phyloP scores from a whole-genome alignment of 1,140 invertebrate genomes.

The Camponotus vicinus region DNA sequence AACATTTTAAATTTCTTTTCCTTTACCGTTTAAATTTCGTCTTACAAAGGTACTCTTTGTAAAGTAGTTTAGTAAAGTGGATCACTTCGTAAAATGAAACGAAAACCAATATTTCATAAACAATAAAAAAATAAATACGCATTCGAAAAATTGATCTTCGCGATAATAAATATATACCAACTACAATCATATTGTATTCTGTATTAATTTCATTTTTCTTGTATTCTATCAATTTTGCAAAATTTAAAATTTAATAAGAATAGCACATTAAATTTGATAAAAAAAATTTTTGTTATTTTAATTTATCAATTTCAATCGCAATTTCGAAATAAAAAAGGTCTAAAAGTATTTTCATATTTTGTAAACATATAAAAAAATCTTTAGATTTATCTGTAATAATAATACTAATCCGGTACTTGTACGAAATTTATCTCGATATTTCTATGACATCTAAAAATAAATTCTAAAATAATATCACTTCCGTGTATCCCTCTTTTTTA shows the following conservation, averaged over 20 bases:
- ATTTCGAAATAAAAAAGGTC: no score
- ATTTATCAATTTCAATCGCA: no score
- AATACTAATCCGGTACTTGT: not conserved
- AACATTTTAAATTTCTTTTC: not conserved
- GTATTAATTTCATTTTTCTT: no score
- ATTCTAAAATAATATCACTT: not conserved
- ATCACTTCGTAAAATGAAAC: conserved; percentile 39
- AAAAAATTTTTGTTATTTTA: no score
- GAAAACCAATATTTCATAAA: conserved; percentile 63
- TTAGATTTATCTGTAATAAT: no score
- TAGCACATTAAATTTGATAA: no score
- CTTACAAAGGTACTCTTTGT: conserved; percentile 1
- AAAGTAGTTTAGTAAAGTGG: conserved; percentile 52
- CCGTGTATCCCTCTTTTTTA: not conserved
- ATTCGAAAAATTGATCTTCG: conserved; percentile 45
- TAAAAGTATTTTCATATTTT: no score
- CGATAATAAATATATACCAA: conserved; percentile 2
- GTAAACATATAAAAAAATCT: no score
- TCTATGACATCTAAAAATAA: not conserved
- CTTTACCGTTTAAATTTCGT: not conserved
- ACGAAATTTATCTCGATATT: not conserved
- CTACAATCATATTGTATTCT: not conserved
- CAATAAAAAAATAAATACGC: conserved; percentile 48
- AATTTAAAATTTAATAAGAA: no score
- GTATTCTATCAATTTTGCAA: no score